Evolutionary conservation across 2,888 invertebrate species (phyloP), one percentile per base, ranked within the genome.

Genomic region (Cephus pulcher): DNA sequence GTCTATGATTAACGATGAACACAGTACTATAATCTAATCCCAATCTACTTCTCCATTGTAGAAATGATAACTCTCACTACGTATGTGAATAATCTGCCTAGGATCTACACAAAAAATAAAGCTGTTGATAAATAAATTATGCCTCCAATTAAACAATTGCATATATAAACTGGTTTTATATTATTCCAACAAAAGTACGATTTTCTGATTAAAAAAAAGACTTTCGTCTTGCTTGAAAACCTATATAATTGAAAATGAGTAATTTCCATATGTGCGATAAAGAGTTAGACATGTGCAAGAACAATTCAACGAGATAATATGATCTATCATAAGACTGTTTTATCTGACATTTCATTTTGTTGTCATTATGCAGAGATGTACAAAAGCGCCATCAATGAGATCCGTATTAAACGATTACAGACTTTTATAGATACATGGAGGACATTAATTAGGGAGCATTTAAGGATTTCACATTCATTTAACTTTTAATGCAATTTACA

Each of bases 1-100:
- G 90, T 93, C 93, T 86, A 33, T 56, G 23, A 56, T 56, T 56
- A 56, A 9, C 23, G 23, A 23, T 23, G 23, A 56, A 56, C 23
- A 56, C 56, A 56, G 23, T 23, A 23, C 56, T 56, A 23, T 23
- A 23, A 56, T 56, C 56, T 56, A 56, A 56, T 56, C 56, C 23
- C 2, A 23, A 56, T 56, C 4, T 56, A 40, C 23, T 23, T 15
- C 15, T 56, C 23, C 23, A 56, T 9, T 23, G 9, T 15, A 2
- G 23, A 56, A 56, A 56, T 23, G 23, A 23, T 56, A 56, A 56
- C 56, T 56, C 56, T 9, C 23, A 56, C 23, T 56, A 9, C 9
- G 1, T 40, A 1, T 56, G 23, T 23, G 6, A 56, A 56, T 23
- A 56, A 56, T 56, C 56, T 56, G 56, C 9, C 56, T 56, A 56